phyloP scores from a whole-genome alignment of 1,140 invertebrate species.

The Euglossa dilemma region DNA sequence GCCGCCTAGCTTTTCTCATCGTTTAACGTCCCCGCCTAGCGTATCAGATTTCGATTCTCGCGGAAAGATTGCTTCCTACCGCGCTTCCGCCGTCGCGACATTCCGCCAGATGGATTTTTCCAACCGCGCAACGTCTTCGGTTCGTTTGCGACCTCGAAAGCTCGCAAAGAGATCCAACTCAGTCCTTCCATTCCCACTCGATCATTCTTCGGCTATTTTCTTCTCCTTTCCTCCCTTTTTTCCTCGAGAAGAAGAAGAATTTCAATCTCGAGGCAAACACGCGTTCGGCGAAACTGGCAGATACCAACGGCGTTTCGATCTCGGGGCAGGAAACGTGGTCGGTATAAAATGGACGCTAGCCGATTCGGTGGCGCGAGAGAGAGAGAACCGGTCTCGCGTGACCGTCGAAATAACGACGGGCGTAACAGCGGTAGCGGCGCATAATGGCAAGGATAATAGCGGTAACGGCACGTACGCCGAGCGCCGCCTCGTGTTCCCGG shows the following conservation, averaged over 20 bases:
- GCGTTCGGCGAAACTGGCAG: no score
- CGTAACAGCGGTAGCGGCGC: conserved; percentile 54
- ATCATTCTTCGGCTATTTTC: no score
- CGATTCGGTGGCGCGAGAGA: not conserved
- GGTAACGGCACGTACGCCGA: conserved; percentile 33
- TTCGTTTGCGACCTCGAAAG: not conserved
- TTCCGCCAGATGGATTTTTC: conserved; percentile 8
- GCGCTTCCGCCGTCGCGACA: no score
- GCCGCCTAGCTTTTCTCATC: not conserved
- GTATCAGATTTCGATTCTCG: conserved; percentile 7
- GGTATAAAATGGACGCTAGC: conserved; percentile 45
- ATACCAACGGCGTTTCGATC: not conserved
- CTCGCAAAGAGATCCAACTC: not conserved
- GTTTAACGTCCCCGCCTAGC: conserved; percentile 1
- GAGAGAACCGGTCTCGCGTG: conserved; percentile 35
- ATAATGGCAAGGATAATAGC: conserved; percentile 57
- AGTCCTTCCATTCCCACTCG: no score
- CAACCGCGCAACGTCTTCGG: not conserved
- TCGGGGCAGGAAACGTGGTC: not conserved
- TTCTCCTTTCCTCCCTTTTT: no score
- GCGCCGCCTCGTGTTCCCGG: conserved; percentile 33
- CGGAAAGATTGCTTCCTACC: not conserved
- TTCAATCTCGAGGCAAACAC: not conserved
- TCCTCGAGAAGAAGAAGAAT: not conserved
- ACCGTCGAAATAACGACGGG: conserved; percentile 60